Conservation (phyloP, 30 jellyfish, hydroid and myxozoan species). For the Catostylus mosaicus region DNA sequence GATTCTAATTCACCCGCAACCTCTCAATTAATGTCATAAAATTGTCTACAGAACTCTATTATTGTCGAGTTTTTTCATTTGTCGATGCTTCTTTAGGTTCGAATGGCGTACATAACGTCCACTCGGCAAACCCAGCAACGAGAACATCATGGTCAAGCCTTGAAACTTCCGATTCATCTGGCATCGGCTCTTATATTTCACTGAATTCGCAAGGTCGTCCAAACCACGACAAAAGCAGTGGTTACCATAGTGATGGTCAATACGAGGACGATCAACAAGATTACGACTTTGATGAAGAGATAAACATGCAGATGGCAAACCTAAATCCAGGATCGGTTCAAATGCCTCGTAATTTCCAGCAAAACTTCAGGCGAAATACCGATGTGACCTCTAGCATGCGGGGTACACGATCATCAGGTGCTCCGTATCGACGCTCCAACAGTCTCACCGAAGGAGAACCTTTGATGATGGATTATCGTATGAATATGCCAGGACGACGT, state of each 20-base stretch:
- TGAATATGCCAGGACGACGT: constrained; percentile 87
- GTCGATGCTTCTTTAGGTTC: constrained; percentile 9
- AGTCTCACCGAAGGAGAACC: constrained; percentile 84
- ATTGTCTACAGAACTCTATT: not conserved
- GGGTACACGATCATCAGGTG: constrained; percentile 71
- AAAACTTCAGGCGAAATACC: constrained; percentile 77
- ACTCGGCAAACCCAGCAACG: constrained; percentile 52
- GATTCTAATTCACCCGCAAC: too few species aligned
- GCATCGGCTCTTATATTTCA: constrained; percentile 96
- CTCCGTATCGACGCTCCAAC: constrained; percentile 83
- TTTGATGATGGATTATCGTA: constrained; percentile 66
- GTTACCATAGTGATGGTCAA: constrained; percentile 75
- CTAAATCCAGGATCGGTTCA: constrained; percentile 40
- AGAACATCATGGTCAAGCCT: constrained; percentile 96
- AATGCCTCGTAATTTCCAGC: constrained; percentile 39
- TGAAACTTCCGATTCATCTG: constrained; percentile 96
- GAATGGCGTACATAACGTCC: constrained; percentile 22
- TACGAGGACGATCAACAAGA: constrained; percentile 74
- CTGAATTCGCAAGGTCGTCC: constrained; percentile 82
- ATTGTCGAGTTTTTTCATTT: not conserved
- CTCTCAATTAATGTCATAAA: too few species aligned
- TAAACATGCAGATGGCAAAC: constrained; percentile 56
- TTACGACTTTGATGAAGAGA: constrained; percentile 60
- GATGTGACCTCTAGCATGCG: constrained; percentile 85
- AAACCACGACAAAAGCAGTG: constrained; percentile 53